Base-by-base conservation (phyloP, 92 coral and sea anemone species). In the Zoanthus sociatus region DNA sequence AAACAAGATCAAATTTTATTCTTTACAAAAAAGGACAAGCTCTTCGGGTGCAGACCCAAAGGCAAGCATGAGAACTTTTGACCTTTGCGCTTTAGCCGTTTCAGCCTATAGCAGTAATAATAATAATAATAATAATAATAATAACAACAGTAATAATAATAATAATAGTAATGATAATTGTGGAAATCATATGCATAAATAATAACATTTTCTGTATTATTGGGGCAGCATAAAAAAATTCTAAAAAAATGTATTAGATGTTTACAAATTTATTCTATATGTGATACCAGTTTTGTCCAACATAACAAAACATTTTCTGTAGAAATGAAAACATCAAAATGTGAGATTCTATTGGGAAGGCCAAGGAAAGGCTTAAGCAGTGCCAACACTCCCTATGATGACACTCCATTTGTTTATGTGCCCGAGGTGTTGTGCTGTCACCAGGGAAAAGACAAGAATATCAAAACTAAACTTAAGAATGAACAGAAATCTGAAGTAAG, bases 371-470 rank as follows among this genome's bases (percentile, higher is more conserved):
- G 55, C 42, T 30, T 70, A 48, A 64, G 78, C 55, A 72, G 88
- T 45, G 30, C 88, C 33, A 71, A 44, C 32, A 84, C 72, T 54
- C 45, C 78, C 33, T 84, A 84, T 68, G 79, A 84, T 26, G 88
- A 79, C 33, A 72, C 73, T 71, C 88, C 88, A 33, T 84, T 71
- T 50, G 71, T 84, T 37, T 77, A 84, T 84, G 79, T 84, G 31
- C 79, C 79, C 11, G 88, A 71, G 78, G 79, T 84, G n/a, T 61
- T 72, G 79, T 84, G 88, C 78, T 84, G 70, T 47, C 88, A 84
- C 79, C 79, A 84, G 45, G 88, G 88, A 48, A 84, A 84, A 61
- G 88, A 73, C 32, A 71, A 84, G 21, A 71, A 84, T 13, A 50
- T 71, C 54, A 84, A 84, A 73, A 58, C 46, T 18, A 84, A 84